phyloP scores from a whole-genome alignment of 2,797 vertebrate genomes.

The Cynodonichthys magdalenae region DNA sequence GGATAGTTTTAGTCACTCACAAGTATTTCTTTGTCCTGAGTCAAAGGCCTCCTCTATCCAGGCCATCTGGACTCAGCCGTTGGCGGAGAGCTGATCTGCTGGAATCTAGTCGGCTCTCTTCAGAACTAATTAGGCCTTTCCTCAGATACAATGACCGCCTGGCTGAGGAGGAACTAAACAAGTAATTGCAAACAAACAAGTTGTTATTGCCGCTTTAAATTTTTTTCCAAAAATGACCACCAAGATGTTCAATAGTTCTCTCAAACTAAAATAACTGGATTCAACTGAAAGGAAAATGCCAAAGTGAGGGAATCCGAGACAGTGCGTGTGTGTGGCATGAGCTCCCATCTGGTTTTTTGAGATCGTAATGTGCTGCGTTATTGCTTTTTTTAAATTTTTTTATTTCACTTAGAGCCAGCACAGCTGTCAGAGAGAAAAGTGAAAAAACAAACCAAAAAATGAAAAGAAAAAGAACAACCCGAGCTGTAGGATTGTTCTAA shows the following conservation, averaged over 20 bases:
- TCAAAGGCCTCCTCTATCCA: constrained; percentile 68
- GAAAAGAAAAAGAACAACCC: constrained; percentile 1
- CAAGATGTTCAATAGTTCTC: constrained; percentile 24
- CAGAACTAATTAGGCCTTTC: constrained; percentile 35
- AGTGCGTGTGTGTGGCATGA: constrained; percentile 58
- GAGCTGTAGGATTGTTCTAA: constrained; percentile 12
- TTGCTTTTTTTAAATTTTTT: constrained; percentile 38
- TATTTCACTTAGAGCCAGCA: constrained; percentile 54
- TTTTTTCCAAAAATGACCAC: constrained; percentile 26
- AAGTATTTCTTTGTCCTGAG: constrained; percentile 76
- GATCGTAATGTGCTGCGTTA: constrained; percentile 55
- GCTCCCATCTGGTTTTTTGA: constrained; percentile 62
- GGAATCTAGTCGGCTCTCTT: constrained; percentile 59
- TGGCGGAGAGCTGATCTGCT: constrained; percentile 62
- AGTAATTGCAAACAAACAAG: constrained; percentile 5
- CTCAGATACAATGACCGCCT: constrained; percentile 2
- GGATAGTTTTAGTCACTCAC: constrained; percentile 55
- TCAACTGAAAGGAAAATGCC: constrained; percentile 24
- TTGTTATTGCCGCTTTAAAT: constrained; percentile 23
- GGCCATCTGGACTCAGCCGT: constrained; percentile 75
- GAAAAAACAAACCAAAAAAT: constrained; percentile 7
- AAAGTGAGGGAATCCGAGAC: constrained; percentile 30
- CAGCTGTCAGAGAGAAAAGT: constrained; percentile 53
- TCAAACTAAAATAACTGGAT: constrained; percentile 28
- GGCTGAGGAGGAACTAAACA: constrained; percentile 1